Percentiles rank a stretch among this genome's conserved stretches.
These are phyloP conservation scores for Orthosia cruda DNA, from an alignment of 2,888 invertebrate genomes.

Conservation along the genomic window DNA sequence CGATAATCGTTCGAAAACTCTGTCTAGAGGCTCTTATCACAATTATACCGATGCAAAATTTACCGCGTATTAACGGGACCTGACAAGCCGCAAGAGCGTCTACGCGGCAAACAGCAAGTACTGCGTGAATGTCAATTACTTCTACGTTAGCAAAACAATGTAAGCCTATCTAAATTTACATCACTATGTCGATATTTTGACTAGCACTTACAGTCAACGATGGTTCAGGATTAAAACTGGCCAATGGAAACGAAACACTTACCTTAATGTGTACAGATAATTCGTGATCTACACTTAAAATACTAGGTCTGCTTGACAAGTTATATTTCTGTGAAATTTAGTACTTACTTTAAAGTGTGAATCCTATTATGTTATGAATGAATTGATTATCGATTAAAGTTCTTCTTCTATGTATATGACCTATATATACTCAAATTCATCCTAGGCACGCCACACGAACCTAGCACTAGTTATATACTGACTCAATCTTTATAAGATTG, in stretches of 20 bases:
- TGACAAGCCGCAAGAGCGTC: slow-evolving; percentile 40
- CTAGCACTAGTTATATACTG: slow-evolving; percentile 39
- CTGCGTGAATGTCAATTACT: slow-evolving; percentile 59
- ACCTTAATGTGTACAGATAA: slow-evolving; percentile 31
- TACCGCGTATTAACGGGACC: slow-evolving; percentile 39
- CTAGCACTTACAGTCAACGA: slow-evolving; percentile 82
- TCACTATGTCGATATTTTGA: slow-evolving; percentile 85
- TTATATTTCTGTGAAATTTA: slow-evolving; percentile 16
- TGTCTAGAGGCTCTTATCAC: slow-evolving; percentile 8
- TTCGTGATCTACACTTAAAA: slow-evolving; percentile 47
- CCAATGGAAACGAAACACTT: slow-evolving; percentile 43
- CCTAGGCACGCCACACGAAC: slow-evolving; percentile 28
- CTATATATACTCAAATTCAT: slow-evolving; percentile 27
- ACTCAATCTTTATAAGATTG: slow-evolving; percentile 28
- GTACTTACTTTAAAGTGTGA: slow-evolving; percentile 1
- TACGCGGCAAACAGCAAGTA: slow-evolving; percentile 49
- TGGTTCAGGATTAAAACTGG: slow-evolving; percentile 72
- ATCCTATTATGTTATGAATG: slow-evolving; percentile 1
- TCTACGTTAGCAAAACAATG: slow-evolving; percentile 78
- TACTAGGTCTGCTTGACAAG: slow-evolving; percentile 28
- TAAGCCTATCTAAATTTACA: slow-evolving; percentile 82
- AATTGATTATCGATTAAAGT: slow-evolving; percentile 8
- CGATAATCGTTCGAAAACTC: no score
- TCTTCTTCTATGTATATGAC: slow-evolving; percentile 5
- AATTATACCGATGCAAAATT: slow-evolving; percentile 50